Conservation (phyloP, 2,797 vertebrate species). For the Eremophila alpestris region DNA sequence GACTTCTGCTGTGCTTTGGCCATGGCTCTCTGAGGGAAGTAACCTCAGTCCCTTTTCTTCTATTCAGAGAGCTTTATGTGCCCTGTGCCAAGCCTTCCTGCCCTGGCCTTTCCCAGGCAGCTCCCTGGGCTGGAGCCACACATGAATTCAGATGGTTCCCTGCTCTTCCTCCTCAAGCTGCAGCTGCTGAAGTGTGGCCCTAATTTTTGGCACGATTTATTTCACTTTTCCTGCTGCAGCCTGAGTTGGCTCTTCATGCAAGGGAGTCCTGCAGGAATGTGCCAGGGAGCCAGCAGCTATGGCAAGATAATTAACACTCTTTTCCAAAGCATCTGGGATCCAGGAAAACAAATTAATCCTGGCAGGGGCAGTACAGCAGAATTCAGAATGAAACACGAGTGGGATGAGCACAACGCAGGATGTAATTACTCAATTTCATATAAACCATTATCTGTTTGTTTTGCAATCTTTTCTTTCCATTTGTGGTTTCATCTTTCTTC, state of each 20-base stretch:
- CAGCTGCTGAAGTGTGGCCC: neutral
- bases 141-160: neutral
- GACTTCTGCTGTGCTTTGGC: neutral
- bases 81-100: neutral
- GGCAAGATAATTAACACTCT: constrained; percentile 11
- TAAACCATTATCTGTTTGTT: neutral
- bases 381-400: neutral
- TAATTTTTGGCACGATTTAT: neutral
- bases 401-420: neutral
- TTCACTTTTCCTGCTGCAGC: constrained; percentile 12
- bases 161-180: neutral
- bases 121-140: neutral
- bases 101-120: neutral
- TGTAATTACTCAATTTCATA: neutral
- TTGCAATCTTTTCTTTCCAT: neutral
- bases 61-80: neutral
- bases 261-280: neutral
- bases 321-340: neutral
- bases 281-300: neutral
- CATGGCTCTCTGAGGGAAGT: neutral
- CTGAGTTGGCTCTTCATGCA: neutral
- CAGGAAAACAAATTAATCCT: neutral
- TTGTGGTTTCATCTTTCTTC: neutral
- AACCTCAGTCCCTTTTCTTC: constrained; percentile 1
- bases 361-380: neutral